phyloP scores from a whole-genome alignment of 2,113 vertebrate species.

The Sisor rabdophorus region DNA sequence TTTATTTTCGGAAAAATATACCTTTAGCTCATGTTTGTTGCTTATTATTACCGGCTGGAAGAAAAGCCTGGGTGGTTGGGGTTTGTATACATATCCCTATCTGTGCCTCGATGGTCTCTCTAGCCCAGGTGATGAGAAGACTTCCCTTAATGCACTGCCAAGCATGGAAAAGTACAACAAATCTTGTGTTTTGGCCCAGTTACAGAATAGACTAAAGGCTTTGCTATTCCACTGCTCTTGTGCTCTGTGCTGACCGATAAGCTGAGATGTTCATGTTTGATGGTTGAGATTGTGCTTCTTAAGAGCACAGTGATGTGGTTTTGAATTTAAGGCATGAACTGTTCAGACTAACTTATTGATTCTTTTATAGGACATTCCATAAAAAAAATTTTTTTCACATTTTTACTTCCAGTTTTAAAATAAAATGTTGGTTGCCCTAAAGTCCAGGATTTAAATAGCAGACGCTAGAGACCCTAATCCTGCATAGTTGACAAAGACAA shows the following conservation, averaged over 20 bases:
- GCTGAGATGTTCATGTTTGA: constrained; percentile 55
- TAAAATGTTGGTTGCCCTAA: not conserved
- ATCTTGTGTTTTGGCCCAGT: constrained; percentile 60
- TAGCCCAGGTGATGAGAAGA: constrained; percentile 40
- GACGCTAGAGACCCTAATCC: not conserved
- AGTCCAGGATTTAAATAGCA: not conserved
- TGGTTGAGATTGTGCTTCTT: constrained; percentile 27
- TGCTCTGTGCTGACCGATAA: constrained; percentile 59
- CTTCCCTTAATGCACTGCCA: constrained; percentile 40
- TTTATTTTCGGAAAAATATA: not conserved
- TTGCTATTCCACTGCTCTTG: constrained; percentile 39
- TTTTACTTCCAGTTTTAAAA: not conserved
- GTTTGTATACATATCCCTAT: constrained; percentile 50
- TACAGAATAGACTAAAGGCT: constrained; percentile 52
- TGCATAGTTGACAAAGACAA: constrained; percentile 38
- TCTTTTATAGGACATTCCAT: not conserved
- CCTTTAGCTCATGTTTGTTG: not conserved
- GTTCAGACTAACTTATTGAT: constrained; percentile 15
- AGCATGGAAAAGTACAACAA: constrained; percentile 25
- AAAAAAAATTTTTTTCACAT: not conserved
- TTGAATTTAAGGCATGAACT: constrained; percentile 25
- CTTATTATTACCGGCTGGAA: no score
- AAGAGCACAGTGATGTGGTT: constrained; percentile 20
- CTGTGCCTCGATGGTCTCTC: constrained; percentile 41
- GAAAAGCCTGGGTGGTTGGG: not conserved